Percentiles rank a stretch among this genome's conserved stretches.
These are phyloP conservation scores for Andricus curvator DNA, from an alignment of 2,888 invertebrate species.

Conservation along the genomic window DNA sequence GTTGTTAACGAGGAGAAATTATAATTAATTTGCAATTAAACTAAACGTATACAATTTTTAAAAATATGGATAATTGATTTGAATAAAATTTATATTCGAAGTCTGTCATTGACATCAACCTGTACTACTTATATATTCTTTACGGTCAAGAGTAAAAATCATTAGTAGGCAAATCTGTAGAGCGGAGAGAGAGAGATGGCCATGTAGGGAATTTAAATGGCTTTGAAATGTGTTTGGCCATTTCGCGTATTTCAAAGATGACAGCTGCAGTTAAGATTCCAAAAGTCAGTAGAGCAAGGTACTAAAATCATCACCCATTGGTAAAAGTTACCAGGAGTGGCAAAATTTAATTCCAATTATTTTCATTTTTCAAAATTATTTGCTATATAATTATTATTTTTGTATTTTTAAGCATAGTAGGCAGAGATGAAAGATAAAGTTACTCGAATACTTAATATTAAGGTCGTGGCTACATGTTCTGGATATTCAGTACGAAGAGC, in stretches of 20 bases:
- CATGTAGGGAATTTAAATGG: not conserved
- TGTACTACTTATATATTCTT: conserved; percentile 24
- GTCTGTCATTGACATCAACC: conserved; percentile 14
- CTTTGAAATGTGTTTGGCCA: conserved; percentile 16
- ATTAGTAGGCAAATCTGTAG: conserved; percentile 29
- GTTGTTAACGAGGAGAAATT: not conserved
- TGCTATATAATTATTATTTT: too few relatives aligned
- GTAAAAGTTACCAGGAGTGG: not conserved
- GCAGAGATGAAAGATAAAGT: too few relatives aligned
- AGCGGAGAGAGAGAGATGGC: not conserved
- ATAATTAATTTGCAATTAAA: not conserved
- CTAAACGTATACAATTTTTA: not conserved
- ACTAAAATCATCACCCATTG: not conserved
- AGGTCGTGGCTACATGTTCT: too few relatives aligned
- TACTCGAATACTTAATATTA: too few relatives aligned
- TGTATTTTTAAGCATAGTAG: too few relatives aligned
- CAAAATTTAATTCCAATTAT: not conserved
- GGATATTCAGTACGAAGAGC: too few relatives aligned
- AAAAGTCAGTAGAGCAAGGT: not conserved
- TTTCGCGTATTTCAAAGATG: not conserved
- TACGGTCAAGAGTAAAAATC: conserved; percentile 10
- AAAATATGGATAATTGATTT: not conserved
- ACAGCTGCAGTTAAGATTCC: not conserved
- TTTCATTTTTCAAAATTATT: too few relatives aligned
- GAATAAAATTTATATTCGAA: conserved; percentile 5